Evolutionary conservation across 1,140 invertebrate genomes (phyloP).

Genomic region (Linepithema humile): DNA sequence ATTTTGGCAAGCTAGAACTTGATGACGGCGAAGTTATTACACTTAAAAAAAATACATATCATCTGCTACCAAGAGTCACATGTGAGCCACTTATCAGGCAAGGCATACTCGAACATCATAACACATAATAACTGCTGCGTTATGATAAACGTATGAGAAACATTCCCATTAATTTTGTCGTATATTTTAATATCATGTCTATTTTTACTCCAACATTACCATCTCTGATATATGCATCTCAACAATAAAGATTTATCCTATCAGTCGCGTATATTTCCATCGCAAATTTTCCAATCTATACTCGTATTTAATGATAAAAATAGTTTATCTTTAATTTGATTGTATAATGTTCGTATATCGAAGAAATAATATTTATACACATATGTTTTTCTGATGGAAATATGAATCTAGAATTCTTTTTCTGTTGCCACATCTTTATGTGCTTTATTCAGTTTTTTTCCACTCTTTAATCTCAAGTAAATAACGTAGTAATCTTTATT

Average conservation of each 20-base stretch:
- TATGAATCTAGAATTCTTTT: background rate
- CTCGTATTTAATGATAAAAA: background rate
- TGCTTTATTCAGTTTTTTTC: background rate
- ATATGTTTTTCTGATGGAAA: background rate
- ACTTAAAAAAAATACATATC: slow-evolving; percentile 96
- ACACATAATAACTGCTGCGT: background rate
- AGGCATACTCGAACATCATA: slow-evolving; percentile 93
- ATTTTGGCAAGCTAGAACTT: slow-evolving; percentile 97
- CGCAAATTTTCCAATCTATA: no score
- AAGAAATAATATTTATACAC: background rate
- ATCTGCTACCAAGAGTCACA: slow-evolving; percentile 94
- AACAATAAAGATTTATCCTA: background rate
- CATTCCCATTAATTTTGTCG: background rate
- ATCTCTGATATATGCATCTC: background rate
- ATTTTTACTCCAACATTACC: background rate
- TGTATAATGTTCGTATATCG: background rate
- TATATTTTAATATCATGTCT: background rate
- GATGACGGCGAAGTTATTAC: slow-evolving; percentile 95
- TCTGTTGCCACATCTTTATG: background rate
- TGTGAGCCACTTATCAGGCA: slow-evolving; percentile 96
- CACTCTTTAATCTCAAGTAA: background rate
- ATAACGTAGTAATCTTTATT: background rate
- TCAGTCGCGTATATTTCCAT: background rate
- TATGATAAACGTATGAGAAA: background rate
- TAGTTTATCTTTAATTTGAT: background rate